Base-by-base conservation (phyloP, 1,140 invertebrate species). In the Brachionus asplanchnoidis region DNA sequence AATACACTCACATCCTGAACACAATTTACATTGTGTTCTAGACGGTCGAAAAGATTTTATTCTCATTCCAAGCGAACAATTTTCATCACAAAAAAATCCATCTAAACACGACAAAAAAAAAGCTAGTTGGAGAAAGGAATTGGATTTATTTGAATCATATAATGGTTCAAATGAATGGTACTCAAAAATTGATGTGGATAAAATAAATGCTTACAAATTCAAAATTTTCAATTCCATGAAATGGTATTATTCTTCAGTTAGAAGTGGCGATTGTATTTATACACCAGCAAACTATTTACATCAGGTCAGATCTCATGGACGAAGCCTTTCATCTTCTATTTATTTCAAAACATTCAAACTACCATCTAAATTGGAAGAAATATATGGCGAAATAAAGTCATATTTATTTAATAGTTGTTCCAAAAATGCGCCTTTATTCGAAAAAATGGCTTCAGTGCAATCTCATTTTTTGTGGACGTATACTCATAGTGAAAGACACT, bases 11-110 rank as follows among this genome's bases (percentile, higher is more conserved):
- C 89, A 90, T 75, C 87, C 87, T 7, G 88, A 90, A 73, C 88
- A 89, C 75, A 87, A 88, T 79, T 68, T 90, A 1, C 89, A 90
- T 82, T 90, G 89, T 85, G 87, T 90, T 32, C 50, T 89, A 3
- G 88, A 88, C 79, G 89, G 89, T 5, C 83, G 89, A 11, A 88
- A 89, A 75, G 89, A 90, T 73, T 89, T 89, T 84, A 89, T 90
- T 50, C 9, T 84, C 11, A 68, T 75, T 20, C 66, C 84, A 17
- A 53, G 40, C 65, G 84, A 84, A 44, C 8, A 87, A 88, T 36
- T 56, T 73, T n/a, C 85, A 87, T 56, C 85, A 87, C 84, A 88
- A 87, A 84, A 79, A 86, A n/a, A 8, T 84, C 85, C n/a, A 88
- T 89, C 50, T 85, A 87, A n/a, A 88, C 85, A 44, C 60, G 85